Conservation (phyloP, 2,113 vertebrate species). For the Brienomyrus brachyistius region DNA sequence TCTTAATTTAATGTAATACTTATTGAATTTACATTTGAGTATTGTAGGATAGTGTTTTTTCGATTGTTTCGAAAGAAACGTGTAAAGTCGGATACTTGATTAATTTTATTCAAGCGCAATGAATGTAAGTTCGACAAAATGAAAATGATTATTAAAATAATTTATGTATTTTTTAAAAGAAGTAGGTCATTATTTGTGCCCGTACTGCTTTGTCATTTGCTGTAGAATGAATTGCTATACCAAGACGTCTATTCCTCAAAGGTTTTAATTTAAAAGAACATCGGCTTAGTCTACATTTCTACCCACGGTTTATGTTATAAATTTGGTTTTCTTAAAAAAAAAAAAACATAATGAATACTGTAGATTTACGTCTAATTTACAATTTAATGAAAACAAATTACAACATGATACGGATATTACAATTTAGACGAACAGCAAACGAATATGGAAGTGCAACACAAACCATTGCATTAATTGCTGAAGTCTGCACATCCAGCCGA, state of each 20-base stretch:
- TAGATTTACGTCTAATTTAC: background rate
- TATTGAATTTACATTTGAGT: background rate
- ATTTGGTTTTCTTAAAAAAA: background rate
- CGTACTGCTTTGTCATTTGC: background rate
- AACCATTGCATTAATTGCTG: background rate
- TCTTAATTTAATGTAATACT: background rate
- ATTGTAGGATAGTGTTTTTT: background rate
- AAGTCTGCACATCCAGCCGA: background rate
- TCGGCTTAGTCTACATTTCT: background rate
- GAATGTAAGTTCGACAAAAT: background rate
- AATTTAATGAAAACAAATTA: conserved; percentile 14
- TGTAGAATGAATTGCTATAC: background rate
- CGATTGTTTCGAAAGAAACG: background rate
- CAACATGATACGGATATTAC: background rate
- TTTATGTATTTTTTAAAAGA: background rate
- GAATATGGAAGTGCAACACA: conserved; percentile 14
- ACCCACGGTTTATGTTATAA: background rate
- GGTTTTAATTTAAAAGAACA: background rate
- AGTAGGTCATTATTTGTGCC: background rate
- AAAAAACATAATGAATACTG: background rate
- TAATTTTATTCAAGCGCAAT: background rate
- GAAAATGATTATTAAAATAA: background rate
- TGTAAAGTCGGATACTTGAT: background rate
- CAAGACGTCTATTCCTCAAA: background rate
- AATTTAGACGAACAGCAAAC: conserved; percentile 3